Evolutionary conservation across 2,113 vertebrate genomes (phyloP).

Genomic region (Propithecus coquereli): DNA sequence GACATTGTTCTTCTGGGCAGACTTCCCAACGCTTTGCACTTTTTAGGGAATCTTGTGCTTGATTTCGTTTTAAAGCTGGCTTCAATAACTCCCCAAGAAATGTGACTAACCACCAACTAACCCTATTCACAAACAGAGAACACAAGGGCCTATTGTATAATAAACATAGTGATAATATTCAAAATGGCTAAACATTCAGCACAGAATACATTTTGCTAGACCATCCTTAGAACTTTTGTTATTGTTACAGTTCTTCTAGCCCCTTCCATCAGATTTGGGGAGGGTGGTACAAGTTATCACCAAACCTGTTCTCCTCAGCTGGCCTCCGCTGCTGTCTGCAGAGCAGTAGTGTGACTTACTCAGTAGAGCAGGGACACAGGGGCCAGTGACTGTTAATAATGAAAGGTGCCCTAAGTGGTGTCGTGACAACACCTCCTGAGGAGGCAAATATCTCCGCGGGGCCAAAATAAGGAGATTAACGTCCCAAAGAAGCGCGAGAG

Average conservation of each 20-base stretch:
- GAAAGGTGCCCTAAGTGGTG: neutral
- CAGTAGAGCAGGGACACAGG: neutral
- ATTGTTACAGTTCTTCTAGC: neutral
- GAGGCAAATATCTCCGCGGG: neutral
- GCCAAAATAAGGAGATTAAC: neutral
- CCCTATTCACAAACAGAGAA: conserved; percentile 15
- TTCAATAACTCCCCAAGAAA: conserved; percentile 40
- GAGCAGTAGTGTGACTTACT: too few species aligned
- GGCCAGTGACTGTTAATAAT: neutral
- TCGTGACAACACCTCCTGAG: neutral
- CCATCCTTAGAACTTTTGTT: neutral
- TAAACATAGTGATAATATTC: neutral
- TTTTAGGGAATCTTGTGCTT: conserved; percentile 35
- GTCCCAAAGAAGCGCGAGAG: neutral
- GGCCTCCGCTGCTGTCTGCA: neutral
- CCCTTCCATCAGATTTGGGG: neutral
- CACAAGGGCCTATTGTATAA: conserved; percentile 46
- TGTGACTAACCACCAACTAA: conserved; percentile 27
- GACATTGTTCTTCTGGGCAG: neutral
- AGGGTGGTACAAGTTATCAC: neutral
- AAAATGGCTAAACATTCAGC: neutral
- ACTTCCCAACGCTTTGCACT: neutral
- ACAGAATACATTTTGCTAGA: neutral
- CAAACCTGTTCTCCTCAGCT: neutral
- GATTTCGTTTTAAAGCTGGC: conserved; percentile 39